Percentiles rank a stretch among this genome's conserved stretches.
phyloP scores from a whole-genome alignment of 2,113 vertebrate genomes.

The Oreochromis spilurus region DNA sequence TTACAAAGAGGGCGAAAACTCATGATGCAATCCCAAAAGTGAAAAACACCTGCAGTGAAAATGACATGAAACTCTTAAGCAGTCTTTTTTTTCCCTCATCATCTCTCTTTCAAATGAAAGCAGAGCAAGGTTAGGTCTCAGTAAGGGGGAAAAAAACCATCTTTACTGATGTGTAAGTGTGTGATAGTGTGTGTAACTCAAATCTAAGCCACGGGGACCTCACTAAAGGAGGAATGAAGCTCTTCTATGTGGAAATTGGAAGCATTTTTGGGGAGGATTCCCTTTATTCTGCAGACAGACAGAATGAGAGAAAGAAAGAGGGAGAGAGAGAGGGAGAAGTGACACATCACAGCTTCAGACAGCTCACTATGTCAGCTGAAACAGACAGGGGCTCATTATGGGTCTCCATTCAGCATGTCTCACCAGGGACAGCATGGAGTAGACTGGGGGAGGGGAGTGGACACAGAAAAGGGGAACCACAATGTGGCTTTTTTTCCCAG shows the following conservation, averaged over 20 bases:
- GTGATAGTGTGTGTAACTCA: background rate
- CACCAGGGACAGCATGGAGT: conserved; percentile 35
- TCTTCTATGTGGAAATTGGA: conserved; percentile 7
- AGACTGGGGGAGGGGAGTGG: background rate
- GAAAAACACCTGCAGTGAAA: background rate
- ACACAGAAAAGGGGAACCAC: background rate
- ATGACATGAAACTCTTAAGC: background rate
- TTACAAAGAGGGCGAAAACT: background rate
- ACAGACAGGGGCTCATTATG: conserved; percentile 68
- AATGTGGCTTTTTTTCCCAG: background rate
- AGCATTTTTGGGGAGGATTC: conserved; percentile 18
- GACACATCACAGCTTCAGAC: conserved; percentile 62
- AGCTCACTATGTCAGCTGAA: conserved; percentile 55
- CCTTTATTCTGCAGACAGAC: conserved; percentile 30
- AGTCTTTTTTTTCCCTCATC: background rate
- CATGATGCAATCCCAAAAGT: background rate
- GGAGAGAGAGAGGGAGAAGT: background rate
- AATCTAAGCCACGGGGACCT: background rate
- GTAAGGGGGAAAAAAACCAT: background rate
- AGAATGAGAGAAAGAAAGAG: background rate
- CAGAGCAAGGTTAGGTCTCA: background rate
- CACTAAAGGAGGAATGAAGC: conserved; percentile 15
- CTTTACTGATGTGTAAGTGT: background rate
- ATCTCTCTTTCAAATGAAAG: background rate
- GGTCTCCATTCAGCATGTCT: conserved; percentile 36